Percentiles rank a stretch among this genome's conserved stretches.
phyloP scores from a whole-genome alignment of 37 sponge, comb jelly and placozoan genomes.

The Agelas oroides region DNA sequence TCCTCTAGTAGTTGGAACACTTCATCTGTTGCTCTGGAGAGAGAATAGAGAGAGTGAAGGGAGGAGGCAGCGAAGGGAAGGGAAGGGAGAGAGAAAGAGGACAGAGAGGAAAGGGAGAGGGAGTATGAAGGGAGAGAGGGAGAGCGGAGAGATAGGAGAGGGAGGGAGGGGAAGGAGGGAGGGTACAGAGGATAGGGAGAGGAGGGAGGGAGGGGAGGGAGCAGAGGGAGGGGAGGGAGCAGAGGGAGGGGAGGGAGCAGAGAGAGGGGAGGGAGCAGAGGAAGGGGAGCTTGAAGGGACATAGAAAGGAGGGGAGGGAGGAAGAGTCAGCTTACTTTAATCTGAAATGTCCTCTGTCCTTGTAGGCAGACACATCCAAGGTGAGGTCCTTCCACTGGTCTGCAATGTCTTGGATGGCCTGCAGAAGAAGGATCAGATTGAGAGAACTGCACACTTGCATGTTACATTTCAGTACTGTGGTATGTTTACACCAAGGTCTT shows the following conservation, averaged over 20 bases:
- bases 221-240: no score
- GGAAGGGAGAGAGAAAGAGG: not conserved
- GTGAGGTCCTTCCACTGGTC: conserved; percentile 87
- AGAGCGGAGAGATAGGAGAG: not conserved
- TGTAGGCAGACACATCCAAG: conserved; percentile 93
- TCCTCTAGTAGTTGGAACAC: conserved; percentile 97
- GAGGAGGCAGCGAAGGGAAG: not conserved
- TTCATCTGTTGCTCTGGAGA: conserved; percentile 88
- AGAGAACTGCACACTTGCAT: not conserved
- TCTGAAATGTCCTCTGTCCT: conserved; percentile 94
- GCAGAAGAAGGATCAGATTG: conserved; percentile 5
- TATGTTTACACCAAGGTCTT: not conserved
- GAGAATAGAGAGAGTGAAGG: not conserved
- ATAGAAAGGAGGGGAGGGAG: no score
- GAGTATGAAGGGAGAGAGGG: not conserved
- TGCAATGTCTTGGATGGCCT: conserved; percentile 86
- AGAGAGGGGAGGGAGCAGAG: no score
- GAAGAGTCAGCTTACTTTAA: conserved; percentile 65
- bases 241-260: no score
- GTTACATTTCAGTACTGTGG: not conserved
- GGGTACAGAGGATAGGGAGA: not conserved
- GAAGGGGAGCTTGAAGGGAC: no score
- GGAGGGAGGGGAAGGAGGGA: not conserved
- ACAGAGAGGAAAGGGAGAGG: not conserved
- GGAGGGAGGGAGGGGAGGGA: no score